Evolutionary conservation across 2,113 vertebrate genomes (phyloP), one percentile per base, ranked within the genome.

Genomic region (Hemiprocne comata): DNA sequence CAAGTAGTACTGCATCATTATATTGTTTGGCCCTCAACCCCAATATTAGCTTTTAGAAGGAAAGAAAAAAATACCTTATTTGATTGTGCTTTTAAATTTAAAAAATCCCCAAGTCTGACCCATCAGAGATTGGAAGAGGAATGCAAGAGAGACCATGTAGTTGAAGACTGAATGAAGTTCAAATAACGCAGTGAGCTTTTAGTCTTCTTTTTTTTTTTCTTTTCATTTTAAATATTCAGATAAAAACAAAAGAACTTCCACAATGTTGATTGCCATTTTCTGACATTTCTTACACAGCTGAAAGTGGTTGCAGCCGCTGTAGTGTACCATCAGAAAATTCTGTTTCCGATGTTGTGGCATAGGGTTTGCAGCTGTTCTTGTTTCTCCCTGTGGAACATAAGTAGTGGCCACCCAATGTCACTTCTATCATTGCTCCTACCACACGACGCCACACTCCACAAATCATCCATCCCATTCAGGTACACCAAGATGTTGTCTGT

Each of bases 1-100:
- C 98, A 97, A 97, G 97, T 95, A 97, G 97, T 97, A 97, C 97
- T 95, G 97, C 97, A 97, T 97, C 97, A 95, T 97, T 97, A 97
- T 96, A 97, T 96, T 98, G 98, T 98, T 98, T 98, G 97, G 98
- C 97, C 98, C 98, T 98, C 97, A 98, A 98, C 98, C 96, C 97
- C 98, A 97, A 96, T 97, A 97, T 98, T 97, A 98, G 94, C 97
- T 98, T 96, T 86, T 94, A 97, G 94, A 75, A 93, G 53, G 57
- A 85, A 73, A 26, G 5, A 5, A 54, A 9, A 5, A 51, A 64
- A 93, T 53, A 11, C 74, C 96, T 90, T 91, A 72, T 96, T 97
- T 97, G 75, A 94, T 96, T 96, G 96, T 78, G 93, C 81, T 97
- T 98, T 97, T 95, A 97, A 95, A 97, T 95, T 94, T 85, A 54